Conservation (phyloP, 2,797 vertebrate species). For the Mormyrus proboscirostris region DNA sequence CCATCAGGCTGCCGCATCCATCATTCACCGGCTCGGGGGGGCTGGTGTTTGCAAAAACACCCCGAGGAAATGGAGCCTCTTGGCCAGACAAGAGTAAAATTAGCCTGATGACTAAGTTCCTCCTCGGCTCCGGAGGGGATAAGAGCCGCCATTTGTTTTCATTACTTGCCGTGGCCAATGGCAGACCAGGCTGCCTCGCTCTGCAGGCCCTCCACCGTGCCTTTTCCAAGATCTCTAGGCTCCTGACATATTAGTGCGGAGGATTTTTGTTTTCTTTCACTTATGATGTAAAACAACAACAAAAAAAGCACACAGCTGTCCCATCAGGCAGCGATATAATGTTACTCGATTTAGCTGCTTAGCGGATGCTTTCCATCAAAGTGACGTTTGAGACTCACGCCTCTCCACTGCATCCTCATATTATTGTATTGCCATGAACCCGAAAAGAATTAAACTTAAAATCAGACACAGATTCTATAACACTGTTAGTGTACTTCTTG, state of each 20-base stretch:
- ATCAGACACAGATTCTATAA: not conserved
- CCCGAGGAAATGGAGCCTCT: slow-evolving; percentile 76
- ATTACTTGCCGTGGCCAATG: slow-evolving; percentile 62
- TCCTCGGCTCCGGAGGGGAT: slow-evolving; percentile 64
- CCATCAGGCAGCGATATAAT: not conserved
- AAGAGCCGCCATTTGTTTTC: slow-evolving; percentile 72
- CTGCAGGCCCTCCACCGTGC: not conserved
- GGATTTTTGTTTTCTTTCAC: not conserved
- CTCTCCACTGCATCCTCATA: not conserved
- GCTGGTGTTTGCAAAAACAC: slow-evolving; percentile 71
- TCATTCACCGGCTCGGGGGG: slow-evolving; percentile 58
- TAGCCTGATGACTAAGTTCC: slow-evolving; percentile 78
- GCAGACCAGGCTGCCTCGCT: slow-evolving; percentile 35
- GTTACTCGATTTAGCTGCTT: not conserved
- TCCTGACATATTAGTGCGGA: not conserved
- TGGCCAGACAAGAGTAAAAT: slow-evolving; percentile 76
- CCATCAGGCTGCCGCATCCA: slow-evolving; percentile 62
- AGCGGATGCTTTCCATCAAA: not conserved
- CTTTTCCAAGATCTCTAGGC: not conserved
- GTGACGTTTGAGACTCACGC: not conserved
- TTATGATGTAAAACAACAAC: not conserved
- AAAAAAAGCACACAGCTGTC: not conserved
- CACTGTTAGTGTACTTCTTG: not conserved
- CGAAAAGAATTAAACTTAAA: not conserved
- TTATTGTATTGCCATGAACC: not conserved